A percentile compares a stretch with the other conserved stretches of the same genome.
These are phyloP conservation scores for Channa maculata DNA, from an alignment of 2,113 vertebrate genomes.

Conservation along the genomic window DNA sequence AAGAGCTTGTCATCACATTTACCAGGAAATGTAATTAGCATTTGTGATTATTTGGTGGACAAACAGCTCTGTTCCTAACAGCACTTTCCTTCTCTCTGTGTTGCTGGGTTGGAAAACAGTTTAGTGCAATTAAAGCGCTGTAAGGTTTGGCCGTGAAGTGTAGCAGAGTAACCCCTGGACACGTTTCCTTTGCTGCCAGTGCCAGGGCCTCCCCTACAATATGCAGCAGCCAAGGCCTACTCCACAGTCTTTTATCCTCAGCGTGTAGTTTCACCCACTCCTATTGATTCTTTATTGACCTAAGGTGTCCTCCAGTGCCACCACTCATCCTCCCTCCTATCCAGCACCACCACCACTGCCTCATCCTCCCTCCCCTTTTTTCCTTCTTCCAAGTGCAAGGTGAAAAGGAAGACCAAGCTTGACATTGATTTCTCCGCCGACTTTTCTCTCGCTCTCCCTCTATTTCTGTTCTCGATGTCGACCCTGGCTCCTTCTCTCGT, in stretches of 20 bases:
- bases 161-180: conserved; percentile 72
- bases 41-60: conserved; percentile 51
- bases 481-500: conserved; percentile 38
- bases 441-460: conserved; percentile 23
- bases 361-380: conserved; percentile 5
- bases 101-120: conserved; percentile 40
- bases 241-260: conserved; percentile 91
- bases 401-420: conserved; percentile 69
- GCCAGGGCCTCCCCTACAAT: conserved; percentile 84
- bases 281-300: conserved; percentile 99
- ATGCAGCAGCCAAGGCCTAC: conserved; percentile 85
- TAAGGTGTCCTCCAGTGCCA: conserved; percentile 89
- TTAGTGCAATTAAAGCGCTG: conserved; percentile 48
- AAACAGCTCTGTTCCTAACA: conserved; percentile 4
- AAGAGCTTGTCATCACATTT: conserved; percentile 23
- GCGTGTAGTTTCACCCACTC: conserved; percentile 91
- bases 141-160: conserved; percentile 65
- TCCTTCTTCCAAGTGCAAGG: conserved; percentile 78
- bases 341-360: conserved; percentile 10
- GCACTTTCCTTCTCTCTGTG: neutral
- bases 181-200: conserved; percentile 77
- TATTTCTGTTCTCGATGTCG: conserved; percentile 43
- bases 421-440: conserved; percentile 69
- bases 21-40: conserved; percentile 33
- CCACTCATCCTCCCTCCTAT: conserved; percentile 85